Evolutionary conservation across 2,797 vertebrate species (phyloP), one percentile per base, ranked within the genome.

Genomic region (Pelobates cultripes): DNA sequence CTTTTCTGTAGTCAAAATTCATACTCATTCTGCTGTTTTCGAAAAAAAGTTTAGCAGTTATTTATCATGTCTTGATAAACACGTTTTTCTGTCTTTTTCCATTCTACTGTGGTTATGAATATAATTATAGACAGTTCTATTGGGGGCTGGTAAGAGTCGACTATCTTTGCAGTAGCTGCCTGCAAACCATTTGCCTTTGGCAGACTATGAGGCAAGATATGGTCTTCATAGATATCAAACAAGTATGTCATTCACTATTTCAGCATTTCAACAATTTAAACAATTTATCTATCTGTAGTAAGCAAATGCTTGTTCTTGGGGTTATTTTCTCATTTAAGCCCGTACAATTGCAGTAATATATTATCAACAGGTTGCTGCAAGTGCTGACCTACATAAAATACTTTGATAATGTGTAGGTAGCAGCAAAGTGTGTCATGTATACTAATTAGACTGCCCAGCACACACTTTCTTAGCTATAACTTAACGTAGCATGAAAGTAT

Each of bases 321-420:
- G 17, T 40, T n/a, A 64, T 17, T 64, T 64, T 40, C 61, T 28
- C 61, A 64, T 4, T 10, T 40, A 40, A 64, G 17, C 13, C 55
- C 1, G 55, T 12, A 57, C 55, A 15, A 57, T 40, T 64, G 17
- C 61, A 28, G 17, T 40, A 64, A 64, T 64, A 10, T 64, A 28
- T 40, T 17, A 64, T 4, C 17, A 64, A 40, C 61, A 17, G 61
- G 61, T 28, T 64, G 1, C 61, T 64, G 6, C 61, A 64, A 64
- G 14, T 40, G 5, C 61, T 40, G 61, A 17, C 61, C 61, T 64
- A 64, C n/a, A 64, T 64, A 64, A 28, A 64, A 40, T 15, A 57
- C 61, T 64, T 64, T 64, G 61, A 64, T 64, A 64, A 64, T 64
- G 61, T 28, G 5, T 28, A 64, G 61, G n/a, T 64, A 28, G 61